phyloP scores from a whole-genome alignment of 2,797 vertebrate genomes.

The Erithacus rubecula region DNA sequence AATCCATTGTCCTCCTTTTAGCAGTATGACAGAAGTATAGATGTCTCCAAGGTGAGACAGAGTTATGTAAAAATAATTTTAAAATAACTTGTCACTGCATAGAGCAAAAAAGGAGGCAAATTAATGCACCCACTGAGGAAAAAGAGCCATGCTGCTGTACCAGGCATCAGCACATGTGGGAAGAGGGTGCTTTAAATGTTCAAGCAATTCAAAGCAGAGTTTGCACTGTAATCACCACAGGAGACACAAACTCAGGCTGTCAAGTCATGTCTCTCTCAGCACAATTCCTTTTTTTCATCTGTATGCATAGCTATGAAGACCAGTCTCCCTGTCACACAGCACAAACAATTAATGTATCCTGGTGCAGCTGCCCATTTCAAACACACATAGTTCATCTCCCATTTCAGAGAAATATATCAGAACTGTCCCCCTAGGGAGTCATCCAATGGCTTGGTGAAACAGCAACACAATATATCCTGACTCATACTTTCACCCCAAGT shows the following conservation, averaged over 20 bases:
- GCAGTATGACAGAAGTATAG: not conserved
- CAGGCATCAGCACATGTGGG: not conserved
- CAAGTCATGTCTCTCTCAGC: not conserved
- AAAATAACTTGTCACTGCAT: not conserved
- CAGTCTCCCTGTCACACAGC: not conserved
- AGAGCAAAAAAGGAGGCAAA: not conserved
- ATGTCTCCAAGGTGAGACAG: not conserved
- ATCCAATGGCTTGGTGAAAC: not conserved
- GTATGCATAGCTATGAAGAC: not conserved
- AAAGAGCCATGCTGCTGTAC: not conserved
- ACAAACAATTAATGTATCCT: rapidly evolving
- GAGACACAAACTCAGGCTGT: not conserved
- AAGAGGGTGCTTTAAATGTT: not conserved
- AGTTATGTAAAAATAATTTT: not conserved
- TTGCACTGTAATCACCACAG: not conserved
- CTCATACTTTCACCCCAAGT: not conserved
- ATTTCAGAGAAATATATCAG: not conserved
- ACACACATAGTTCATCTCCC: not conserved
- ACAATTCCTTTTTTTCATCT: not conserved
- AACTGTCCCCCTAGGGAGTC: not conserved
- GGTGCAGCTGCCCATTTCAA: not conserved
- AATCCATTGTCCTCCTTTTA: not conserved
- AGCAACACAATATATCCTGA: not conserved
- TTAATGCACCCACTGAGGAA: not conserved
- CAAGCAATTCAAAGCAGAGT: not conserved